Percentiles rank a stretch among this genome's conserved stretches.
Conservation (phyloP, 2,888 invertebrate species). For the Nephrocerus scutellatus region DNA sequence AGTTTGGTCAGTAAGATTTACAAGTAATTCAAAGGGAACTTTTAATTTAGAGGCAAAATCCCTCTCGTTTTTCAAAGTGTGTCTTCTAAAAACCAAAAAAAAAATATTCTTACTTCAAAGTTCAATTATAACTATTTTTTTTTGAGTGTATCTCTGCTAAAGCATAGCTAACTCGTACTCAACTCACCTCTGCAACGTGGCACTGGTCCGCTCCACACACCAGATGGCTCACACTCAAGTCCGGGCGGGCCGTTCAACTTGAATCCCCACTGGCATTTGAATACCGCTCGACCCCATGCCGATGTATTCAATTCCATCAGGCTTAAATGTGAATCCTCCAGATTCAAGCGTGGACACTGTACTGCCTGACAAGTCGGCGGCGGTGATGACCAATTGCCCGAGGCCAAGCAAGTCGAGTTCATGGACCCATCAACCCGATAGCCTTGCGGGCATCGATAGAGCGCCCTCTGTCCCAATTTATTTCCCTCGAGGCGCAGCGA, state of each 20-base stretch:
- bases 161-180: too few relatives aligned
- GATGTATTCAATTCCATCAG: constrained; percentile 74
- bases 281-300: constrained; percentile 71
- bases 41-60: too few relatives aligned
- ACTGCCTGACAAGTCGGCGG: constrained; percentile 70
- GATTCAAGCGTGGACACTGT: constrained; percentile 65
- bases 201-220: constrained; percentile 70
- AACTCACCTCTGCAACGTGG: constrained; percentile 69
- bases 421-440: constrained; percentile 70
- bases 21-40: too few relatives aligned
- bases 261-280: constrained; percentile 80
- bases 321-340: constrained; percentile 64
- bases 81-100: too few relatives aligned
- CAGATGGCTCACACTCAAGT: constrained; percentile 71
- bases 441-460: constrained; percentile 63
- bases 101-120: too few relatives aligned
- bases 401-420: constrained; percentile 74
- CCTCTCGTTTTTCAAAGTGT: too few relatives aligned
- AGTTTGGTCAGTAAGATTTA: too few relatives aligned
- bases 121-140: too few relatives aligned
- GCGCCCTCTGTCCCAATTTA: constrained; percentile 66
- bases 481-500: constrained; percentile 69
- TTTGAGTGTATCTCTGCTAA: too few relatives aligned
- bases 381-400: constrained; percentile 72
- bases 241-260: constrained; percentile 67